Conservation (phyloP, 2,888 invertebrate species). For the Leptothorax acervorum region DNA sequence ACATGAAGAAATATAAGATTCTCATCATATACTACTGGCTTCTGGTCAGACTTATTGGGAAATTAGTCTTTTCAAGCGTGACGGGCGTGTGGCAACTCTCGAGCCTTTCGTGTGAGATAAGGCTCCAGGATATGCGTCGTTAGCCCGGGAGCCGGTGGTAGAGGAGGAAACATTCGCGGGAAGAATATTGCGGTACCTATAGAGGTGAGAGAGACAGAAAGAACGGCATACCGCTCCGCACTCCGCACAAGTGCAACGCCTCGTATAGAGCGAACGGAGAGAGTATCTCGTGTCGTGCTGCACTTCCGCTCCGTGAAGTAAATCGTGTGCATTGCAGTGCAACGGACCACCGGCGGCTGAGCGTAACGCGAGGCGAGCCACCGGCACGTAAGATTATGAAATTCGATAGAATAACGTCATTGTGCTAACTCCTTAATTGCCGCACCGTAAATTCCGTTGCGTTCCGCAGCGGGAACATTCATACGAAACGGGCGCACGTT, state of each 20-base stretch:
- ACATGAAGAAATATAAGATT: neutral
- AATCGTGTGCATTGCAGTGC: conserved; percentile 65
- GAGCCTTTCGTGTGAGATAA: conserved; percentile 53
- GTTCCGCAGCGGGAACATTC: conserved; percentile 17
- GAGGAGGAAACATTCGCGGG: conserved; percentile 14
- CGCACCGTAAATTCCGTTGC: conserved; percentile 14
- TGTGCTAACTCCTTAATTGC: conserved; percentile 49
- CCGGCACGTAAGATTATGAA: conserved; percentile 57
- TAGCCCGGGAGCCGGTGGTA: neutral
- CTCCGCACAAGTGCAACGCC: conserved; percentile 43
- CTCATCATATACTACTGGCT: neutral
- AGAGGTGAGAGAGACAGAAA: conserved; percentile 19
- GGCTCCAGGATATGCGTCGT: conserved; percentile 51
- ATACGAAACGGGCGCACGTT: neutral
- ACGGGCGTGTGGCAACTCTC: conserved; percentile 57
- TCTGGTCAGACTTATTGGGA: conserved; percentile 52
- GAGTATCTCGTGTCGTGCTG: conserved; percentile 49
- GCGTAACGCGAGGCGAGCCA: conserved; percentile 55
- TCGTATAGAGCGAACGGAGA: conserved; percentile 49
- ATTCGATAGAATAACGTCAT: conserved; percentile 61
- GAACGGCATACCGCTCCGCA: conserved; percentile 10
- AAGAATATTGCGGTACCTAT: conserved; percentile 11
- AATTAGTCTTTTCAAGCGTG: conserved; percentile 63
- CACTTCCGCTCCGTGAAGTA: conserved; percentile 65
- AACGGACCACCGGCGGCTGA: conserved; percentile 55